These are phyloP conservation scores for Geophilus truncorum DNA, from an alignment of 2,888 invertebrate species.

Conservation along the genomic window DNA sequence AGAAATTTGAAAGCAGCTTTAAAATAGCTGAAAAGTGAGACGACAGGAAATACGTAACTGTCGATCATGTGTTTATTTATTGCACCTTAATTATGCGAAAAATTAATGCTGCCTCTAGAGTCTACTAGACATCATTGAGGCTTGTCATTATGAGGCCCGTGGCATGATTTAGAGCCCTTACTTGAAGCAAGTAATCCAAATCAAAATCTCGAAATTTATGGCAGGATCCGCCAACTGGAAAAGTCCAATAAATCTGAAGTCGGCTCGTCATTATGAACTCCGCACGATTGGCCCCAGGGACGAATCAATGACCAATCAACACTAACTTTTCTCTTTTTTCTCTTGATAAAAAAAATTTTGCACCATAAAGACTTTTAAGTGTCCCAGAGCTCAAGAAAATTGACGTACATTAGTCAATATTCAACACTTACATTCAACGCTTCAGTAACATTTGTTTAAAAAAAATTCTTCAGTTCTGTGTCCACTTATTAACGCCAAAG, in stretches of 20 bases:
- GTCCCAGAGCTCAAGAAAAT: background rate
- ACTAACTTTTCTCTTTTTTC: background rate
- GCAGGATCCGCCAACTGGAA: slow-evolving; percentile 31
- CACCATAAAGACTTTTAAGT: background rate
- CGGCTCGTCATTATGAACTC: slow-evolving; percentile 10
- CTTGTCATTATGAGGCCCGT: background rate
- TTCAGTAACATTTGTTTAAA: too few species aligned
- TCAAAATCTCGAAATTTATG: slow-evolving; percentile 34
- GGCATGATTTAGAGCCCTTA: slow-evolving; percentile 29
- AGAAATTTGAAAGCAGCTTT: background rate
- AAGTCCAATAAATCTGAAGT: slow-evolving; percentile 33
- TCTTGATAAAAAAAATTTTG: background rate
- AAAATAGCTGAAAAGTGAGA: background rate
- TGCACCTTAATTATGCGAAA: background rate
- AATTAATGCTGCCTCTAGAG: background rate
- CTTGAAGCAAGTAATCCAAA: slow-evolving; percentile 34
- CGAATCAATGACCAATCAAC: slow-evolving; percentile 25
- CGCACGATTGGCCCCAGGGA: slow-evolving; percentile 16
- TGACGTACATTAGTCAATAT: background rate
- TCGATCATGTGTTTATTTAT: background rate
- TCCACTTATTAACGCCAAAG: background rate
- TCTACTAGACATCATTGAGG: background rate
- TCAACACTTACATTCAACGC: too few species aligned
- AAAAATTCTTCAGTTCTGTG: too few species aligned
- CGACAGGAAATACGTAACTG: background rate